A percentile compares a stretch with the other conserved stretches of the same genome.
Evolutionary conservation across 2,113 vertebrate species (phyloP).

Genomic region (Struthio camelus): DNA sequence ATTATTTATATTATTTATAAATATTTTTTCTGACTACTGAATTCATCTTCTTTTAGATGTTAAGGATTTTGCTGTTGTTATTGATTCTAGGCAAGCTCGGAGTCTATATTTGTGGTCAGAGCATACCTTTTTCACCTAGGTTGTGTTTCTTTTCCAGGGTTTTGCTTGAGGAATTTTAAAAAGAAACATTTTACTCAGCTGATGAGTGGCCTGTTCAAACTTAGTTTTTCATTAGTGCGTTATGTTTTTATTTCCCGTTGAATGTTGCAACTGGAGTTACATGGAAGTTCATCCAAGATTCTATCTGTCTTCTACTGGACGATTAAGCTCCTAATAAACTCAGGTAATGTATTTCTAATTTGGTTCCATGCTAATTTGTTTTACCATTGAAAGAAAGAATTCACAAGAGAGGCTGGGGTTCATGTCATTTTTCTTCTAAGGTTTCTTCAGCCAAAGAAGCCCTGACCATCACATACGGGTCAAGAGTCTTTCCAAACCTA

Average conservation of each 20-base stretch:
- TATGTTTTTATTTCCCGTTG: conserved; percentile 44
- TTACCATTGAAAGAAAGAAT: conserved; percentile 17
- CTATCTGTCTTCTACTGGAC: background rate
- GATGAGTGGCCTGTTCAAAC: background rate
- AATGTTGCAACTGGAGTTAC: conserved; percentile 3
- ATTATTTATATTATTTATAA: background rate
- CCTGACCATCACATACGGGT: background rate
- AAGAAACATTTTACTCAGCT: conserved; percentile 4
- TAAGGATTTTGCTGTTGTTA: background rate
- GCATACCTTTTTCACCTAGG: background rate
- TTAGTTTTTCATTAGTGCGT: conserved; percentile 38
- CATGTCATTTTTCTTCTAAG: background rate
- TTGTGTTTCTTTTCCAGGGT: background rate
- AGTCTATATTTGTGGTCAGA: conserved; percentile 24
- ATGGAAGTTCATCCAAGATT: conserved; percentile 53
- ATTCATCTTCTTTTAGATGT: conserved; percentile 7
- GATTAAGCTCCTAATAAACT: conserved; percentile 38
- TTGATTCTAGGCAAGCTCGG: background rate
- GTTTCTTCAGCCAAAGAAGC: conserved; percentile 8
- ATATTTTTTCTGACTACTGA: background rate
- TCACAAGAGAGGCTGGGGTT: conserved; percentile 28
- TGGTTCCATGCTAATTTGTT: conserved; percentile 21
- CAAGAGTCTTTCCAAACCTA: background rate
- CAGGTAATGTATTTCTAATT: conserved; percentile 51
- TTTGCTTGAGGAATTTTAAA: conserved; percentile 10